Evolutionary conservation across 2,797 vertebrate species (phyloP).

Genomic region (Epinephelus awoara): DNA sequence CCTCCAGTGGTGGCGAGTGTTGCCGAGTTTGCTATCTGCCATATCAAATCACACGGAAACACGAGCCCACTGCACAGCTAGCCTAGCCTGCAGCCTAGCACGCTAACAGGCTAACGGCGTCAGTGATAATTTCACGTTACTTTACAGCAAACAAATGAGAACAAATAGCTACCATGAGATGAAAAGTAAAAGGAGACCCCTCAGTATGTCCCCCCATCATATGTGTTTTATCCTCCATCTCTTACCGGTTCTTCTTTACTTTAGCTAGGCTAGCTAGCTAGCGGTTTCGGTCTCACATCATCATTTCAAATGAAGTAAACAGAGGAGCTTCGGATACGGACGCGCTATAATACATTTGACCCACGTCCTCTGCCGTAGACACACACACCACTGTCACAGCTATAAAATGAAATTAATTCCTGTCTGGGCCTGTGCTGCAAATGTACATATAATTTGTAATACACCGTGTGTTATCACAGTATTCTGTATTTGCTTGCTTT

Average conservation of each 20-base stretch:
- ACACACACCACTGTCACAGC: too few relatives aligned
- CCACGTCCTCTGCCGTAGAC: slow-evolving; percentile 70
- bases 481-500: too few relatives aligned
- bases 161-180: not conserved
- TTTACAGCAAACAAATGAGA: slow-evolving; percentile 17
- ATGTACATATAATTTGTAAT: too few relatives aligned
- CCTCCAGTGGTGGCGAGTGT: not conserved
- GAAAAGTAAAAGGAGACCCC: not conserved
- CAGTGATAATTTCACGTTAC: not conserved
- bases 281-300: slow-evolving; percentile 63
- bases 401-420: too few relatives aligned
- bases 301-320: slow-evolving; percentile 61
- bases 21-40: slow-evolving; percentile 29
- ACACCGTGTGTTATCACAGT: too few relatives aligned
- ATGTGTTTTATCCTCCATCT: slow-evolving; percentile 45
- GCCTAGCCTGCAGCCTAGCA: slow-evolving; percentile 57
- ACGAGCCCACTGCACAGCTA: slow-evolving; percentile 19
- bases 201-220: slow-evolving; percentile 21
- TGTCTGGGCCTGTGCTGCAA: too few relatives aligned
- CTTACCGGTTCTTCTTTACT: slow-evolving; percentile 41
- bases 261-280: slow-evolving; percentile 73
- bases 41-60: slow-evolving; percentile 47
- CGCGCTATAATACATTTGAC: slow-evolving; percentile 4
- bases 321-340: not conserved
- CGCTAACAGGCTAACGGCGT: slow-evolving; percentile 51